Evolutionary conservation across 1,140 invertebrate genomes (phyloP).

Genomic region (Drosophila teissieri): DNA sequence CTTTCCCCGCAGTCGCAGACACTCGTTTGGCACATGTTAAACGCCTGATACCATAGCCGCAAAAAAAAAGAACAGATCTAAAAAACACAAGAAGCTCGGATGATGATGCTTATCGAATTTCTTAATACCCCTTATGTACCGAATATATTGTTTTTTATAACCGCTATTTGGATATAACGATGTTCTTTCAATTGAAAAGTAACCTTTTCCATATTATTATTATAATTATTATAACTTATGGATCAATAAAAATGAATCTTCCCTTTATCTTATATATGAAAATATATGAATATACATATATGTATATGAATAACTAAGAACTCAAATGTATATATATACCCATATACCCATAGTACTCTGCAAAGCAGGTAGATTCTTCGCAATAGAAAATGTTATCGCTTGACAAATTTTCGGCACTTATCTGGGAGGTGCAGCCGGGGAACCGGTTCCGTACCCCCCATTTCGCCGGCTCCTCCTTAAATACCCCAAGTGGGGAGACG

Average conservation of each 20-base stretch:
- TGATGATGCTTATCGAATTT: constrained; percentile 5
- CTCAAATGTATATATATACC: no score
- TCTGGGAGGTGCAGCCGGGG: constrained; percentile 29
- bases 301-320: no score
- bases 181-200: no score
- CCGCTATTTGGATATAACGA: background rate
- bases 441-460: constrained; percentile 52
- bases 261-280: no score
- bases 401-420: constrained; percentile 45
- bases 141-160: background rate
- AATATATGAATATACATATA: no score
- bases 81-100: constrained; percentile 8
- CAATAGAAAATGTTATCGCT: constrained; percentile 36
- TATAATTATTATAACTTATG: no score
- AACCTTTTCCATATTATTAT: no score
- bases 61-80: constrained; percentile 31
- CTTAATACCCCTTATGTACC: background rate
- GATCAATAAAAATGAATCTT: no score
- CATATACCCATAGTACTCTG: background rate
- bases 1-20: constrained; percentile 54
- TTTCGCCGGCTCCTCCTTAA: background rate
- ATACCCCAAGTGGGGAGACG: constrained; percentile 23
- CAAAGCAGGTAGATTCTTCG: constrained; percentile 2
- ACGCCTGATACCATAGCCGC: constrained; percentile 63
- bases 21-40: constrained; percentile 66